Conservation (phyloP, 2,797 vertebrate genomes). For the Gymnoscopelus microlampas region DNA sequence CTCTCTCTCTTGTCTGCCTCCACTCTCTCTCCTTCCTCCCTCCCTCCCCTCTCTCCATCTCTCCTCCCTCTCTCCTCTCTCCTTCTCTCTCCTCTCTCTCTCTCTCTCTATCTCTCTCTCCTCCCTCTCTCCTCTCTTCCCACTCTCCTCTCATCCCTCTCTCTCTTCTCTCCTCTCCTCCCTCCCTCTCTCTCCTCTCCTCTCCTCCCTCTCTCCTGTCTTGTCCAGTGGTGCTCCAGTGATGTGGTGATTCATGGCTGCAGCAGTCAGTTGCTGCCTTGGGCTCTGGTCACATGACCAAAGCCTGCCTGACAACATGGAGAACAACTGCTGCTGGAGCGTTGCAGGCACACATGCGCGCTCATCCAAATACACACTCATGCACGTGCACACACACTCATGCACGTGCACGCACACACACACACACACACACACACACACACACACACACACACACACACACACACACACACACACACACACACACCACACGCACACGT, state of each 20-base stretch:
- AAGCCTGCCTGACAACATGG: conserved; percentile 86
- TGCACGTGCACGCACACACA: conserved; percentile 25
- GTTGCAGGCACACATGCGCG: conserved; percentile 13
- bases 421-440: conserved; percentile 33
- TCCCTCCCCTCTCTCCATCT: conserved; percentile 5
- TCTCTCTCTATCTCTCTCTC: neutral
- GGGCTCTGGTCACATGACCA: conserved; percentile 77
- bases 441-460: conserved; percentile 20
- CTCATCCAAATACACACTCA: conserved; percentile 5
- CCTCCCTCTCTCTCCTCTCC: conserved; percentile 4
- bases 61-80: neutral
- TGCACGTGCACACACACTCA: conserved; percentile 25
- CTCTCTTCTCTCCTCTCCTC: neutral
- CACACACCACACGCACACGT: too few species aligned
- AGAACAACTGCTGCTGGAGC: conserved; percentile 48
- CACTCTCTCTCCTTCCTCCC: conserved; percentile 6
- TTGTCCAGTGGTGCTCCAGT: conserved; percentile 76
- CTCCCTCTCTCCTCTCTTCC: conserved; percentile 14
- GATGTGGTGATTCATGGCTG: conserved; percentile 82
- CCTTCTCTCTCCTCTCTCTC: conserved; percentile 1
- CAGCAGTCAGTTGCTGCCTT: conserved; percentile 76
- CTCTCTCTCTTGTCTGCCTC: neutral
- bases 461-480: conserved; percentile 6
- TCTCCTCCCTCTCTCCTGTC: conserved; percentile 40
- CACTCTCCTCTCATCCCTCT: conserved; percentile 19